phyloP scores from a whole-genome alignment of 1,140 invertebrate species.

The Telenomus remus region DNA sequence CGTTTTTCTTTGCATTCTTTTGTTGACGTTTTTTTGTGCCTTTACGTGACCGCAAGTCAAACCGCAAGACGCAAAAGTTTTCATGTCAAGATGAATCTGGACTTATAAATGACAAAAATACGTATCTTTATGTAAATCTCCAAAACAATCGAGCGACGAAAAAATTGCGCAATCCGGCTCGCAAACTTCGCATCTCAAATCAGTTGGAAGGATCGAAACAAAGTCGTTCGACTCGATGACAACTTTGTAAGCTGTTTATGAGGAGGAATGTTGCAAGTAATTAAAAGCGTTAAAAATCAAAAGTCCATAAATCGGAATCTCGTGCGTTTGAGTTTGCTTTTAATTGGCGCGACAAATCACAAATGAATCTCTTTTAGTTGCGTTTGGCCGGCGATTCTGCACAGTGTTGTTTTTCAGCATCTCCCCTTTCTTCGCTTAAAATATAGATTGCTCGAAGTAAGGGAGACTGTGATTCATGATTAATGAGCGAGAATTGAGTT shows the following conservation, averaged over 20 bases:
- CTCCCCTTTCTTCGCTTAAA: constrained; percentile 10
- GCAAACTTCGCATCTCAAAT: too few relatives aligned
- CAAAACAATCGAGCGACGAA: constrained; percentile 24
- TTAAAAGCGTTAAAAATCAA: constrained; percentile 5
- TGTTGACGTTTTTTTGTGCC: constrained; percentile 9
- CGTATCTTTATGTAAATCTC: constrained; percentile 32
- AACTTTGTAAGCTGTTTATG: background rate
- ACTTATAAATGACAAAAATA: constrained; percentile 32
- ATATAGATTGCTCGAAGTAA: constrained; percentile 38
- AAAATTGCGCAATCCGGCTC: background rate
- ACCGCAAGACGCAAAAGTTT: constrained; percentile 27
- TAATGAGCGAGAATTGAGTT: constrained; percentile 31
- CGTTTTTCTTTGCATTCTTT: background rate
- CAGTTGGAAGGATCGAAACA: too few relatives aligned
- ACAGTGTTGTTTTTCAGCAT: too few relatives aligned
- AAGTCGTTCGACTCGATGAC: background rate
- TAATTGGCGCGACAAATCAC: too few relatives aligned
- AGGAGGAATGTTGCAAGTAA: background rate
- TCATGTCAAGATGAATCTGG: constrained; percentile 36
- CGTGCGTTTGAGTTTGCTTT: too few relatives aligned
- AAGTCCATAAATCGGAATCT: too few relatives aligned
- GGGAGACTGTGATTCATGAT: constrained; percentile 36
- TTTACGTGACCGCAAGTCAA: constrained; percentile 34
- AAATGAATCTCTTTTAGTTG: too few relatives aligned
- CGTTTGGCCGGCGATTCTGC: too few relatives aligned